phyloP scores from a whole-genome alignment of 2,113 vertebrate species.

The Dermatemys mawii region DNA sequence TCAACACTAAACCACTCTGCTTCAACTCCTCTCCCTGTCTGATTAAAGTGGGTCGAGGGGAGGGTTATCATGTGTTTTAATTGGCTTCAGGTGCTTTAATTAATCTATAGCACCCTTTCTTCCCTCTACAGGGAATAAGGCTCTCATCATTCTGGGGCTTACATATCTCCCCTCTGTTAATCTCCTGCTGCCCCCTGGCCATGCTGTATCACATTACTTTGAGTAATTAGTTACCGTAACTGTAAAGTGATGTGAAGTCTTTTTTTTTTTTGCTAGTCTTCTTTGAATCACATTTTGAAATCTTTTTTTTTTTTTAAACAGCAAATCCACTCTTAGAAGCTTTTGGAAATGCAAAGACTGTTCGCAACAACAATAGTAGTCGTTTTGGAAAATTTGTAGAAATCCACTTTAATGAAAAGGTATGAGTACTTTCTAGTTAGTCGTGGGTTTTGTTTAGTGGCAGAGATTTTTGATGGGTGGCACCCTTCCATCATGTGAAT shows the following conservation, averaged over 20 bases:
- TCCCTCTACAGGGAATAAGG: too few species aligned
- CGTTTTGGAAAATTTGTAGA: conserved; percentile 99
- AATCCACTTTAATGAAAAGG: conserved; percentile 98
- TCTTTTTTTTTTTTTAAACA: conserved; percentile 67
- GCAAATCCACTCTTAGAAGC: conserved; percentile 96
- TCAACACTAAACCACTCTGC: too few species aligned
- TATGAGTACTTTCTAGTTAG: conserved; percentile 53
- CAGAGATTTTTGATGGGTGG: not conserved
- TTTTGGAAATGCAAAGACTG: conserved; percentile 97
- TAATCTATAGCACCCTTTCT: too few species aligned
- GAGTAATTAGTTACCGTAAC: not conserved
- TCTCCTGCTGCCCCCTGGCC: too few species aligned
- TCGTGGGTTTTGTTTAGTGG: not conserved
- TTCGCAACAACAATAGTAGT: conserved; percentile 98
- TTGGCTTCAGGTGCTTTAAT: too few species aligned
- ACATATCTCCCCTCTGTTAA: too few species aligned
- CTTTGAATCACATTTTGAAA: conserved; percentile 6
- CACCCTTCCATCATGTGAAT: not conserved
- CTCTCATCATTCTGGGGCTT: too few species aligned
- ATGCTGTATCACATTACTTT: too few species aligned
- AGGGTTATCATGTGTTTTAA: too few species aligned
- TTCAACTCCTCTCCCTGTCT: too few species aligned
- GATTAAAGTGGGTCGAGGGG: too few species aligned
- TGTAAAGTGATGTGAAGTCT: not conserved
- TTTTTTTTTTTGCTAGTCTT: not conserved